Evolutionary conservation across 2,888 invertebrate species (phyloP).

Genomic region (Sphaerolaimus hirsutus): DNA sequence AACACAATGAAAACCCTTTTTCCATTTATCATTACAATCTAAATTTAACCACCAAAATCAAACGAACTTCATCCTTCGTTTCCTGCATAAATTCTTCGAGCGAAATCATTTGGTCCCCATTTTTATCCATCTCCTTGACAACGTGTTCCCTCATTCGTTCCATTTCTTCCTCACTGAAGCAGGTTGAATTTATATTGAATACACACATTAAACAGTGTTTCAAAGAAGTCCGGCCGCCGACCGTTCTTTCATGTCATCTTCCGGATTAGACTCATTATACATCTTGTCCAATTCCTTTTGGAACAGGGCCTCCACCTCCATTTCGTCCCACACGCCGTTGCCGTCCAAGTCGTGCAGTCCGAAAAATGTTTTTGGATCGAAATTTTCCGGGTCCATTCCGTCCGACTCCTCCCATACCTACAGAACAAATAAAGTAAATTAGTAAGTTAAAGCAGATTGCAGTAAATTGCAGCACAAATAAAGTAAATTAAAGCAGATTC

Average conservation of each 20-base stretch:
- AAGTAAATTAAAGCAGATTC: no score
- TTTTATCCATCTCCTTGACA: constrained; percentile 62
- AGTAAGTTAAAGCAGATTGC: no score
- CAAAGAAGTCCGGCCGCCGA: constrained; percentile 10
- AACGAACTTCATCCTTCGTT: not conserved
- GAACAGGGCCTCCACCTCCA: constrained; percentile 63
- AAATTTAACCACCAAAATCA: no score
- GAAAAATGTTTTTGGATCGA: constrained; percentile 85
- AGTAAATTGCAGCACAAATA: no score
- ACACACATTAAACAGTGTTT: not conserved
- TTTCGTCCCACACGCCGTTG: constrained; percentile 67
- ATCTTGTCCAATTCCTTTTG: constrained; percentile 78
- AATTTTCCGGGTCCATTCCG: constrained; percentile 41
- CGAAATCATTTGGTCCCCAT: constrained; percentile 48
- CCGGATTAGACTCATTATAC: constrained; percentile 58
- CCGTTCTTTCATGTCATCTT: constrained; percentile 51
- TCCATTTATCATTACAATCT: no score
- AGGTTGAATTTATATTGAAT: not conserved
- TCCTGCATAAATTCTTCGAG: constrained; percentile 19
- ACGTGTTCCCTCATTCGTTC: constrained; percentile 93
- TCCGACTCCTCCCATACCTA: constrained; percentile 68
- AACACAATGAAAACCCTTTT: no score
- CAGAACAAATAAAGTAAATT: no score
- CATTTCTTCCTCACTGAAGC: constrained; percentile 57
- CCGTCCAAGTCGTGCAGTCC: constrained; percentile 75